These are phyloP conservation scores for Callinectes sapidus DNA, from an alignment of 2,888 invertebrate genomes.

Conservation along the genomic window DNA sequence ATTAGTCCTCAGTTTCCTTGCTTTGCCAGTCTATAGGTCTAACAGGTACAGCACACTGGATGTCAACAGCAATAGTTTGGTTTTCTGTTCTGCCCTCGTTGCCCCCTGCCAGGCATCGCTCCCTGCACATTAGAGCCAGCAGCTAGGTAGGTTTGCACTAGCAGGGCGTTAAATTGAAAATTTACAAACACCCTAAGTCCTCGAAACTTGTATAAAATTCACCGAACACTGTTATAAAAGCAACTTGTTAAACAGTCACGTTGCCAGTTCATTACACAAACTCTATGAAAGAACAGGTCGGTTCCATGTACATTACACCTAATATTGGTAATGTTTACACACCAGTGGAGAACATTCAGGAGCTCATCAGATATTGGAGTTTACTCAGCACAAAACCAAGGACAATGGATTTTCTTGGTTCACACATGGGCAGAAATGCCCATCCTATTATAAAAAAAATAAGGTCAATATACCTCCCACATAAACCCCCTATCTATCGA, in stretches of 20 bases:
- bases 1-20: not conserved
- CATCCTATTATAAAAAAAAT: constrained; percentile 33
- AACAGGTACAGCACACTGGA: not conserved
- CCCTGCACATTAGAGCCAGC: not conserved
- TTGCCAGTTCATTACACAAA: constrained; percentile 34
- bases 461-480: constrained; percentile 44
- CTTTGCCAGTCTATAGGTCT: not conserved
- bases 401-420: not conserved
- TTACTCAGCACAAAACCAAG: constrained; percentile 45
- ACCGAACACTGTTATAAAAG: constrained; percentile 61
- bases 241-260: constrained; percentile 52
- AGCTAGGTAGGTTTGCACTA: constrained; percentile 52
- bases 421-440: not conserved
- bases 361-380: constrained; percentile 45
- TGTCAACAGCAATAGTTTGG: not conserved
- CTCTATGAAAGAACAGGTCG: constrained; percentile 60
- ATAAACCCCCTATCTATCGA: constrained; percentile 46
- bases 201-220: constrained; percentile 60
- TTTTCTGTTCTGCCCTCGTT: not conserved
- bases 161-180: constrained; percentile 46
- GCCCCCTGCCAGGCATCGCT: not conserved
- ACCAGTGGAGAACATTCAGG: constrained; percentile 61
- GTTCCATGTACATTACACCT: constrained; percentile 45
- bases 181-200: constrained; percentile 59
- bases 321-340: constrained; percentile 49